phyloP scores from a whole-genome alignment of 2,113 vertebrate genomes.

The Glareola pratincola region DNA sequence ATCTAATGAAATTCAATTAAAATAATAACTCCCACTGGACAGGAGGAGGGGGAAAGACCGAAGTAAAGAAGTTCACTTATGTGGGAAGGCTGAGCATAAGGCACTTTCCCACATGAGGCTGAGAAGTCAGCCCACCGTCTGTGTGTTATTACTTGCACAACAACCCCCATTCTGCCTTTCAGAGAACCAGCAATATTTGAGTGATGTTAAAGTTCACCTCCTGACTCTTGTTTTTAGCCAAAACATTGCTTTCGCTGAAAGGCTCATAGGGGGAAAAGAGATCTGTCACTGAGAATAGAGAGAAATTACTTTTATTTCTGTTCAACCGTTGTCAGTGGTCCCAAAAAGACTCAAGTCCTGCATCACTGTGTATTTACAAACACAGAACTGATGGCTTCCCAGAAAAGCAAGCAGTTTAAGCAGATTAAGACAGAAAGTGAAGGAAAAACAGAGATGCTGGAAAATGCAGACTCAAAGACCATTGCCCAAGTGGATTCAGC shows the following conservation, averaged over 20 bases:
- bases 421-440: neutral
- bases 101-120: neutral
- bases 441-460: neutral
- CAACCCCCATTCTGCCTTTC: neutral
- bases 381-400: neutral
- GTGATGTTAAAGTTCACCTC: neutral
- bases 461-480: neutral
- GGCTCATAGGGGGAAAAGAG: neutral
- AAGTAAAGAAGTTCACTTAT: neutral
- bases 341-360: neutral
- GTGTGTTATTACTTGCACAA: neutral
- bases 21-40: neutral
- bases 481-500: neutral
- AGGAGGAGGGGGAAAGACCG: neutral
- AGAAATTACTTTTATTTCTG: neutral
- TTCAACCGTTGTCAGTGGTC: neutral
- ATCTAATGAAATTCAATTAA: neutral
- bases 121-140: neutral
- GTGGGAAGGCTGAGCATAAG: neutral
- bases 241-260: neutral
- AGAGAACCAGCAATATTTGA: neutral
- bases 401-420: neutral
- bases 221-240: neutral
- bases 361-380: neutral
- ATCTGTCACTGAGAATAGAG: neutral